Evolutionary conservation across 2,113 vertebrate species (phyloP).

Genomic region (zebrafish (Danio rerio)): DNA sequence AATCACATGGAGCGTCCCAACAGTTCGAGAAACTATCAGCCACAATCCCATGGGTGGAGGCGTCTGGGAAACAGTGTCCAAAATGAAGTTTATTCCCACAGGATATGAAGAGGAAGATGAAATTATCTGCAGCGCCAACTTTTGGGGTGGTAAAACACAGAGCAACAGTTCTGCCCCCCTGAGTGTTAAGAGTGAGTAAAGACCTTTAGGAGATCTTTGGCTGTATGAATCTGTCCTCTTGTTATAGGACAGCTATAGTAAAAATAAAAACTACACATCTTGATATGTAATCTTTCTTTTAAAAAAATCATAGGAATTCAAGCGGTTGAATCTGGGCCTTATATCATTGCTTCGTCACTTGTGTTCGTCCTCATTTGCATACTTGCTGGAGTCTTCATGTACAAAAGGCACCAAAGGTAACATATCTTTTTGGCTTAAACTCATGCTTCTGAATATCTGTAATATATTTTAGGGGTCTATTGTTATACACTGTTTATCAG

Average conservation of each 20-base stretch:
- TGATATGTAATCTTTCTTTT: not conserved
- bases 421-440: not conserved
- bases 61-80: slow-evolving; percentile 65
- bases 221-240: too few species aligned
- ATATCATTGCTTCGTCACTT: slow-evolving; percentile 22
- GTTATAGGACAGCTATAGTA: too few species aligned
- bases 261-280: not conserved
- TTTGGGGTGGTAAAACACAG: slow-evolving; percentile 59
- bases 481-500: too few species aligned
- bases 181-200: slow-evolving; percentile 59
- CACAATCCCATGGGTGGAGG: slow-evolving; percentile 40
- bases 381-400: slow-evolving; percentile 52
- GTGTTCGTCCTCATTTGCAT: slow-evolving; percentile 44
- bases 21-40: slow-evolving; percentile 45
- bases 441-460: not conserved
- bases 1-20: slow-evolving; percentile 65
- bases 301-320: not conserved
- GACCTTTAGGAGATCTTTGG: too few species aligned
- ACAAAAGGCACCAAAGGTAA: slow-evolving; percentile 54
- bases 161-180: slow-evolving; percentile 40
- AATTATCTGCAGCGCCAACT: slow-evolving; percentile 60
- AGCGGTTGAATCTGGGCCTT: not conserved
- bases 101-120: slow-evolving; percentile 56
- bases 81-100: slow-evolving; percentile 58
- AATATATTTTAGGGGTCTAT: too few species aligned